Evolutionary conservation across 2,888 invertebrate genomes (phyloP), one percentile per base, ranked within the genome.

Genomic region (Lepidonotus clava): DNA sequence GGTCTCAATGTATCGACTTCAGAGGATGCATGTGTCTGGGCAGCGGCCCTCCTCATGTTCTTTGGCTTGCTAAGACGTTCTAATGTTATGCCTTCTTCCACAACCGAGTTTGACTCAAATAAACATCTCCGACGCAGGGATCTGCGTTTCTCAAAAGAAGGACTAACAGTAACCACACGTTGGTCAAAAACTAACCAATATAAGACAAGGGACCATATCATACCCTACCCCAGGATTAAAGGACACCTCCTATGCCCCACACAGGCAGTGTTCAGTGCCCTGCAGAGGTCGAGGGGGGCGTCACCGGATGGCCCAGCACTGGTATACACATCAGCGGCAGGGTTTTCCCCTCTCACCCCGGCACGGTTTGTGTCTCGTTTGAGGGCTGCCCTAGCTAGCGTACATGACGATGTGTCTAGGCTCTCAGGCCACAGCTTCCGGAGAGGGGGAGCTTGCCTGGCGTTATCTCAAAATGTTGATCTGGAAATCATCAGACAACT

Each of bases 181-280:
- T 38, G 83, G 40, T 83, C 83, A 21, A 83, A 83, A n/a, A 83
- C 83, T 18, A 46, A 83, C 41, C 83, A 83, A 46, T 83, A 41
- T n/a, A 8, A 24, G 24, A 8, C 40, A 83, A 5, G 46, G 6
- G 46, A 41, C 6, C 11, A 21, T 5, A 40, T 18, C 11, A 14
- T 83, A 36, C 83, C 83, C 5, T 40, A 34, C 14, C 46, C 83
- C 24, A n/a, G 41, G 8, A 2, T 83, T 5, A 5, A 38, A 83
- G 46, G 46, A 14, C 83, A 83, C 46, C 8, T n/a, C 11, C 46
- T 83, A 8, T 83, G 83, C 46, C 83, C 83, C 21, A 46, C 46
- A 11, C 21, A 46, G 14, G 83, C 83, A 8, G 34, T 83, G 24
- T 83, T 41, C 28, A 34, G 41, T 46, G 40, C 40, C 4, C 34